phyloP scores from a whole-genome alignment of 2,888 invertebrate genomes.

The Norana najaformis region DNA sequence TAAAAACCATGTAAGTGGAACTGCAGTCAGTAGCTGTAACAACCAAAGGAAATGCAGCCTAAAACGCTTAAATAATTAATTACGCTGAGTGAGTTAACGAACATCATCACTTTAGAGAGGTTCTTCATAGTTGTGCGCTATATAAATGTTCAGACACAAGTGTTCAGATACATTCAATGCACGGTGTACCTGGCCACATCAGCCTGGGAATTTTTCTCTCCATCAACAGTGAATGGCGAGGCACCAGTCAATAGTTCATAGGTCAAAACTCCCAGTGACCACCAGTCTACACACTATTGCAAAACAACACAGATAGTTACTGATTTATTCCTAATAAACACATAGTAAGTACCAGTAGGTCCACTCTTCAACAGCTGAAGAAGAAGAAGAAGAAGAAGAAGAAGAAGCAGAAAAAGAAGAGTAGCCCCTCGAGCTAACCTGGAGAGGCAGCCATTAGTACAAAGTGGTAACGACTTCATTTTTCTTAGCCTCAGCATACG shows the following conservation, averaged over 20 bases:
- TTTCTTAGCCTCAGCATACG: no score
- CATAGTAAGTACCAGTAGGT: neutral
- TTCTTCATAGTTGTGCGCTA: neutral
- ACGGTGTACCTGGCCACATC: slow-evolving; percentile 82
- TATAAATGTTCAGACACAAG: neutral
- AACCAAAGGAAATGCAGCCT: neutral
- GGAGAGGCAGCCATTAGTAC: no score
- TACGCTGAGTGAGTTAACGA: neutral
- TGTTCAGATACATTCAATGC: neutral
- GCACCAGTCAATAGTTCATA: slow-evolving; percentile 95
- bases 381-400: neutral
- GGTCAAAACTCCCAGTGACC: slow-evolving; percentile 94
- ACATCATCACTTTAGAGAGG: neutral
- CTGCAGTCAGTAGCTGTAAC: neutral
- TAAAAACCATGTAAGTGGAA: neutral
- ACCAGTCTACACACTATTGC: slow-evolving; percentile 92
- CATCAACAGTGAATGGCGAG: slow-evolving; percentile 94
- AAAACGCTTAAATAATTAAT: neutral
- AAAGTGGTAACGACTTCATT: no score
- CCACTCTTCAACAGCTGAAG: neutral
- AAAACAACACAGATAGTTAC: slow-evolving; percentile 26
- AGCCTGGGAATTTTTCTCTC: slow-evolving; percentile 87
- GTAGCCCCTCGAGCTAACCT: no score
- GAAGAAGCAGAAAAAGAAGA: neutral
- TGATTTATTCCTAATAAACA: neutral